These are phyloP conservation scores for Ornithorhynchus anatinus DNA, from an alignment of 2,113 vertebrate genomes.

Conservation along the genomic window DNA sequence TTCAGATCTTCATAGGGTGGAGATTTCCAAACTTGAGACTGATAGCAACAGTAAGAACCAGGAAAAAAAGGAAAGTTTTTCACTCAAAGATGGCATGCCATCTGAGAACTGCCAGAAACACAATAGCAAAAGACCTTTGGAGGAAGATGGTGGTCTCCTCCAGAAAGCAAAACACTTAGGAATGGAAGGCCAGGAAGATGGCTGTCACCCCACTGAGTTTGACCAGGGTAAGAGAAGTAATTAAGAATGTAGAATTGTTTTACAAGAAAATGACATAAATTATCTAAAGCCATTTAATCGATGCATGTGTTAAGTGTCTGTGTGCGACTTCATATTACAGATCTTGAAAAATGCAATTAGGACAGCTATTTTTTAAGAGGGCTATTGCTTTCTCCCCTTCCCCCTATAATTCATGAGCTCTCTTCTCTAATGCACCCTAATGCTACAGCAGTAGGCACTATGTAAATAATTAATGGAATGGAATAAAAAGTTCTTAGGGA, in stretches of 20 bases:
- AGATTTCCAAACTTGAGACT: conserved; percentile 31
- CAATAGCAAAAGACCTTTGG: conserved; percentile 50
- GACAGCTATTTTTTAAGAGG: background rate
- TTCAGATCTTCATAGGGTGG: conserved; percentile 30
- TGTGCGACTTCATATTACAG: background rate
- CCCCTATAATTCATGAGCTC: background rate
- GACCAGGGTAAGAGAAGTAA: conserved; percentile 61
- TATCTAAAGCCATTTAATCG: background rate
- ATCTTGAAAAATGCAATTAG: background rate
- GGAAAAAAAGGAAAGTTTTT: conserved; percentile 28
- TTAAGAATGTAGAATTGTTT: background rate
- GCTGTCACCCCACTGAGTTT: conserved; percentile 29
- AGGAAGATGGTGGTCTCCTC: conserved; percentile 28
- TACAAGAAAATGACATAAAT: background rate
- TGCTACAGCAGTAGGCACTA: background rate
- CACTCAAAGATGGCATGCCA: conserved; percentile 15
- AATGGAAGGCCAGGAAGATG: conserved; percentile 40
- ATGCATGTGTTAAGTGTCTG: background rate
- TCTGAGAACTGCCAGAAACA: conserved; percentile 54
- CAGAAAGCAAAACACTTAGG: conserved; percentile 35
- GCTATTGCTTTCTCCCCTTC: background rate
- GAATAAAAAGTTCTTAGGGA: background rate
- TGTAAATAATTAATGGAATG: background rate
- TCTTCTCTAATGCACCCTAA: background rate
- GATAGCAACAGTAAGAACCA: conserved; percentile 9